Evolutionary conservation across 2,113 vertebrate species (phyloP), one percentile per base, ranked within the genome.

Genomic region (Takifugu bimaculatus): DNA sequence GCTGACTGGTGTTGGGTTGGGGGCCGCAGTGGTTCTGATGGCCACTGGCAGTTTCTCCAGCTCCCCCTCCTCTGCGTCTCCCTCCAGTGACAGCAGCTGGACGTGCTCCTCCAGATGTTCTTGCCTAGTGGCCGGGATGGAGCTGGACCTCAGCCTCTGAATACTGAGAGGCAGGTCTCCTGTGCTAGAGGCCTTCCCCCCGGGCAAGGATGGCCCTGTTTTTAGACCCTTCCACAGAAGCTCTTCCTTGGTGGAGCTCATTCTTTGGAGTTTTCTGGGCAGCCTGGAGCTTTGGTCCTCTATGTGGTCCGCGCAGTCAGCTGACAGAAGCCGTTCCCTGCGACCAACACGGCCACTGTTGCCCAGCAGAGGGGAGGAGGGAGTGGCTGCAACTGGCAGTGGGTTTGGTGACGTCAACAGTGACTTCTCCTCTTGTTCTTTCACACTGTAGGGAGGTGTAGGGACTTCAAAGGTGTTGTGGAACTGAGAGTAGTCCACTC

Each of bases 401-500:
- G 79, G 47, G 54, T 82, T 86, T 1, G 88, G 85, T 0, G 90
- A 88, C 0, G 90, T 85, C 10, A 93, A 63, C 0, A 86, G 82
- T 2, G 89, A 83, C 57, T 91, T 92, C 75, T 94, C 93, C 61
- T 94, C 94, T 29, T 94, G 92, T 65, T 95, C 94, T 73, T 93
- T 94, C 26, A 92, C 90, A 3, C 94, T 95, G 74, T 91, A 87
- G 2, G 93, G 92, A 32, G 93, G 92, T 1, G 93, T 95, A 6
- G 91, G 89, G 13, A 95, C 94, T 81, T 94, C 94, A 59, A 95
- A 95, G 0, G 92, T 94, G 75, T 89, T 92, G 11, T 95, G 94
- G 50, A 95, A 95, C 81, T 95, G 93, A 6, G 94, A 95, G 68
- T 95, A 95, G 79, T 95, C 94, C 0, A 95, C 93, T 13, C 91